Percentiles rank a stretch among this genome's conserved stretches.
Conservation (phyloP, 2,797 vertebrate species). For the Scarus forsteni region DNA sequence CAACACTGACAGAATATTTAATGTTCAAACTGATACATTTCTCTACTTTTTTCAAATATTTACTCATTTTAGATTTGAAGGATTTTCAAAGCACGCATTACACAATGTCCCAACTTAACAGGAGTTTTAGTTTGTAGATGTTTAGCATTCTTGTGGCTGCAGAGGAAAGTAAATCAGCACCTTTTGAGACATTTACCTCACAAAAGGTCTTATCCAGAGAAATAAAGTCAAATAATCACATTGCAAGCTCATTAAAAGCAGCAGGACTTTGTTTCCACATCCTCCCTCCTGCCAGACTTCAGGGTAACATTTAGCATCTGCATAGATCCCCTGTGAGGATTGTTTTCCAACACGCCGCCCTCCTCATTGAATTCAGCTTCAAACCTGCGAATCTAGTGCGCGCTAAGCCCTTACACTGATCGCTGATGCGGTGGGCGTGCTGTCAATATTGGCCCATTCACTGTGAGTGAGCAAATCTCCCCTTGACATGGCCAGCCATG, state of each 20-base stretch:
- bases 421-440: slow-evolving; percentile 78
- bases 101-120: too few relatives aligned
- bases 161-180: too few relatives aligned
- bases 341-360: slow-evolving; percentile 60
- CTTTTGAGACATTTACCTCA: too few relatives aligned
- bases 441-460: slow-evolving; percentile 85
- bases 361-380: slow-evolving; percentile 59
- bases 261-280: slow-evolving; percentile 28
- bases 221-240: not conserved
- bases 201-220: not conserved
- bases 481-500: slow-evolving; percentile 82
- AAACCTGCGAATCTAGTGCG: slow-evolving; percentile 56
- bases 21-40: too few relatives aligned
- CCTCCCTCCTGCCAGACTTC: slow-evolving; percentile 40
- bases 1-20: too few relatives aligned
- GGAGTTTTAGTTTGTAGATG: too few relatives aligned
- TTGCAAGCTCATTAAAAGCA: slow-evolving; percentile 5
- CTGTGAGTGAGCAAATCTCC: slow-evolving; percentile 81
- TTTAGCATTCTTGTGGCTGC: too few relatives aligned
- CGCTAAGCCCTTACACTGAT: slow-evolving; percentile 75
- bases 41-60: too few relatives aligned
- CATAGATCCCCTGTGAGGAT: slow-evolving; percentile 65
- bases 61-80: too few relatives aligned
- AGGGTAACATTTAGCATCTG: slow-evolving; percentile 65
- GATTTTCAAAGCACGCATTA: too few relatives aligned